A percentile compares a stretch with the other conserved stretches of the same genome.
Conservation (phyloP, 2,888 invertebrate species). For the Tolmerus cingulatus region DNA sequence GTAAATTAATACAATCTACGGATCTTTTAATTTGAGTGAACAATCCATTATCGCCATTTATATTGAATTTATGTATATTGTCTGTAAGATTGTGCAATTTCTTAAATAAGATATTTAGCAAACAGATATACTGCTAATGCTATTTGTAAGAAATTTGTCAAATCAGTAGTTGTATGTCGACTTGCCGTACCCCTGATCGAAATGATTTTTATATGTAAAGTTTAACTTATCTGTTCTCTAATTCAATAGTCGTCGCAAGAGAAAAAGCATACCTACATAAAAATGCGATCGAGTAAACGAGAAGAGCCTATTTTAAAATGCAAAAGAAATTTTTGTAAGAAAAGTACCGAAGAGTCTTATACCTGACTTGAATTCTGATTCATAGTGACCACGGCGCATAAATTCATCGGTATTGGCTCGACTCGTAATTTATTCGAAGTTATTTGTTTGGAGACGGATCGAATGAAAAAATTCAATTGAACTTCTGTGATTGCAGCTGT, state of each 20-base stretch:
- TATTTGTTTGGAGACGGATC: conserved; percentile 10
- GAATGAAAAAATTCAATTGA: conserved; percentile 21
- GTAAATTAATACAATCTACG: too few relatives aligned
- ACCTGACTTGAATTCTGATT: conserved; percentile 15
- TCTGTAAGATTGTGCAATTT: too few relatives aligned
- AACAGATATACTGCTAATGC: neutral
- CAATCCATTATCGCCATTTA: too few relatives aligned
- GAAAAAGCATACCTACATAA: neutral
- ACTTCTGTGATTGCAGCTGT: neutral
- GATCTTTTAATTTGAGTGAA: too few relatives aligned
- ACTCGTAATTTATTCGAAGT: conserved; percentile 25
- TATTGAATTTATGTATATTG: too few relatives aligned
- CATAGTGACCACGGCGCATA: neutral
- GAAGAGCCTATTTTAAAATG: neutral
- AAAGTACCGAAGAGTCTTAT: conserved; percentile 22
- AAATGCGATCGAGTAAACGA: neutral
- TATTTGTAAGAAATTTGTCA: neutral
- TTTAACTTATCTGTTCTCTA: neutral
- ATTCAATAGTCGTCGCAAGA: neutral
- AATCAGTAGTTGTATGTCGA: neutral
- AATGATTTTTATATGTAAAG: neutral
- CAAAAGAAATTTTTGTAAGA: neutral
- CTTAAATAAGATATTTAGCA: too few relatives aligned
- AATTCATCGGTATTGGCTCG: neutral
- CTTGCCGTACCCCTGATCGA: neutral